phyloP scores from a whole-genome alignment of 2,888 invertebrate genomes.

The Cerceris ruficornis region DNA sequence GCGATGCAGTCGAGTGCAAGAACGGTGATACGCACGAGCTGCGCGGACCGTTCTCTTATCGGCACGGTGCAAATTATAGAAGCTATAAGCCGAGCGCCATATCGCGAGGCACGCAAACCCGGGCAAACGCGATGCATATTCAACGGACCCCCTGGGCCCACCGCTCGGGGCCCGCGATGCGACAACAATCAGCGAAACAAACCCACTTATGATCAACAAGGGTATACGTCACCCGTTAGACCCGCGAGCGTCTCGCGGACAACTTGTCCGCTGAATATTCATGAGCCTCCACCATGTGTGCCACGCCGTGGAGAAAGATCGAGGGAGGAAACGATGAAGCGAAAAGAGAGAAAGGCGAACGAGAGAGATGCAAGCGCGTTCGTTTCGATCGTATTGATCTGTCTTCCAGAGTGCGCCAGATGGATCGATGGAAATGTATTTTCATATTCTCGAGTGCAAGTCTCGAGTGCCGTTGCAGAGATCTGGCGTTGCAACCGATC shows the following conservation, averaged over 20 bases:
- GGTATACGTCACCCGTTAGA: slow-evolving; percentile 73
- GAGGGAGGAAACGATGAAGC: slow-evolving; percentile 23
- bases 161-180: slow-evolving; percentile 60
- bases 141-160: slow-evolving; percentile 72
- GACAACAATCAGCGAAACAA: slow-evolving; percentile 80
- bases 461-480: not conserved
- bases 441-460: not conserved
- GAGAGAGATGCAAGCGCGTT: not conserved
- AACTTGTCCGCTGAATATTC: slow-evolving; percentile 78
- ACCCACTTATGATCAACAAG: slow-evolving; percentile 80
- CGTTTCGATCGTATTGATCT: slow-evolving; percentile 44
- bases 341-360: not conserved
- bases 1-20: slow-evolving; percentile 31
- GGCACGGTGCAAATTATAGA: slow-evolving; percentile 72
- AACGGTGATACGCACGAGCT: slow-evolving; percentile 27
- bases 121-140: slow-evolving; percentile 72
- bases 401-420: slow-evolving; percentile 24
- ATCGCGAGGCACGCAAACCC: slow-evolving; percentile 55
- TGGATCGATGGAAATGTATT: slow-evolving; percentile 26
- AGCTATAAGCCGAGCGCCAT: slow-evolving; percentile 63
- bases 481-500: not conserved
- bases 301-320: slow-evolving; percentile 22
- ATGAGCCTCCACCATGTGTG: slow-evolving; percentile 65
- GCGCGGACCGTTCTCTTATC: slow-evolving; percentile 61
- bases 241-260: slow-evolving; percentile 70